Evolutionary conservation across 1,140 invertebrate species (phyloP), one percentile per base, ranked within the genome.

Genomic region (Microvelia longipes): DNA sequence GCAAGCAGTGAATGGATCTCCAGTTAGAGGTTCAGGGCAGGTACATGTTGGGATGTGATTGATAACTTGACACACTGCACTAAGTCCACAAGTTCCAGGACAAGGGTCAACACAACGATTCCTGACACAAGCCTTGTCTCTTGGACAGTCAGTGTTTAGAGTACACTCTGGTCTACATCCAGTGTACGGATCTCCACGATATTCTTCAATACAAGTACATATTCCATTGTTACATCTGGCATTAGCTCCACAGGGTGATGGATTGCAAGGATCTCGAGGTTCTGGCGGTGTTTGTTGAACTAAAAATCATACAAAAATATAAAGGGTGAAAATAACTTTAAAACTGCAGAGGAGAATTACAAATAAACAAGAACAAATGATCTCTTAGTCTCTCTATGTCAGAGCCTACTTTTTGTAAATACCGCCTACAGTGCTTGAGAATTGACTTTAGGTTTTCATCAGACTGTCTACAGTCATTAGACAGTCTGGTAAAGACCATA

Each of bases 161-260:
- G 83, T 80, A 75, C 86, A 88, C 81, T 88, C 86, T 19, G 86
- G 86, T 70, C 83, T 81, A 75, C 86, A 88, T 71, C 85, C 85
- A 14, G 86, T 86, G 19, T 50, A 50, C 29, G 87, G 87, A 61
- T 77, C 73, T 70, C 87, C 86, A n/a, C 83, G 79, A 75, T 82
- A 88, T 74, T 83, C 82, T 15, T 82, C 75, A 73, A 85, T 77
- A 80, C 87, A 89, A 60, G 85, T 83, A 74, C 89, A 90, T 0
- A 84, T 84, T 1, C 86, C 83, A 66, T 82, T 78, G 77, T 82
- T 81, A 75, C 89, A 90, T 75, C 85, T 77, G 2, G 88, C 82
- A 77, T 90, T 87, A 15, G 86, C 84, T 69, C 88, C 88, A 79
- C 89, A 91, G 26, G 87, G 87, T 66, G 86, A 86, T 67, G 87